Evolutionary conservation across 2,797 vertebrate genomes (phyloP), one percentile per base, ranked within the genome.

Genomic region (Anisognathus igniventris): DNA sequence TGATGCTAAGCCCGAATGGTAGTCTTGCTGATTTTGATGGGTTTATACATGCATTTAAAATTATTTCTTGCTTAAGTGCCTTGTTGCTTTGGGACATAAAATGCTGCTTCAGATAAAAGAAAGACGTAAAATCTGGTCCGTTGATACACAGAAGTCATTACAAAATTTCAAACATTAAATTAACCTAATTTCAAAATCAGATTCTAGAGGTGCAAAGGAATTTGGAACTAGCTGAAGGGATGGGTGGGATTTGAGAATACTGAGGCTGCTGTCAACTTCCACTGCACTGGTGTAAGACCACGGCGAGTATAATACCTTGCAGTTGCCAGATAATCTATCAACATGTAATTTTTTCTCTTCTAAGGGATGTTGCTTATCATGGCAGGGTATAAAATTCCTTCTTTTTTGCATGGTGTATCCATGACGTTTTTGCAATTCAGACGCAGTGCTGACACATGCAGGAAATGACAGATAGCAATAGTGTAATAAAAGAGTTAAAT

Each of bases 381-480:
- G 72, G 95, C 92, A 96, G 93, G 89, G 97, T 98, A 97, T 94
- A 98, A 97, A 97, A 97, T 97, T 96, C 96, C 97, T 97, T 97
- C 71, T 97, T 82, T 96, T 84, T 89, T 96, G 96, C 93, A 96
- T 97, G 97, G 97, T 98, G 97, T 96, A 97, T 98, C 97, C 73
- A 42, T 98, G 97, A 97, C 91, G 82, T 97, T 95, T 94, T 98
- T 98, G 97, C 92, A 96, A 98, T 98, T 98, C 97, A 98, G 97
- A 97, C 68, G 90, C 79, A 97, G 93, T 98, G 98, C 98, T 98
- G 98, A 99, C 98, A 98, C 97, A 97, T 39, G 97, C 98, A 98
- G 96, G 96, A 98, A 98, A 98, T 96, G 96, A 97, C 96, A 96
- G 91, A 97, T 96, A 98, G 97, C 98, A 98, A 98, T 98, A 98